Base-by-base conservation (phyloP, 2,888 invertebrate genomes). In the Sesia bembeciformis region DNA sequence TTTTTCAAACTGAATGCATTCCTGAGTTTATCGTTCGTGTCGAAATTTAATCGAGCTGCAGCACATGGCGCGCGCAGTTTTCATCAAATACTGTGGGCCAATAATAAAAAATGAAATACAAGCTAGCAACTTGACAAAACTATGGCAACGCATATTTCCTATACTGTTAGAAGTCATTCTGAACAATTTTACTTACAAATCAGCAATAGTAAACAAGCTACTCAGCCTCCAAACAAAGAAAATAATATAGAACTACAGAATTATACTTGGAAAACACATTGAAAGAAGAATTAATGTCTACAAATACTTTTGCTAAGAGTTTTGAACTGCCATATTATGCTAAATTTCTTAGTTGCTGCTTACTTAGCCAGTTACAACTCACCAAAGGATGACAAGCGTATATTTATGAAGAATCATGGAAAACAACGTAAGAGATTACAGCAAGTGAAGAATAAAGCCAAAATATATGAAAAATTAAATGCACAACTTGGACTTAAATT, bases 281-380 rank as follows among this genome's bases (percentile, higher is more conserved):
- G n/a, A 84, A 81, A 73, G 83, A 88, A 49, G 85, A 90, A 53
- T 60, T 89, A 1, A 81, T 79, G 39, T 87, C 89, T 39, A 85
- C 91, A 5, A 90, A 90, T 60, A 90, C 90, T 40, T 82, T 93
- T 64, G 93, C 92, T 0, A 92, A 92, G 60, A 93, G 93, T 53
- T 90, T 96, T 42, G 95, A 96, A 68, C 74, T 98, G 3, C 98
- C 98, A 0, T 97, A 74, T 0, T 97, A 96, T 80, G 95, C 96
- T 0, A 98, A 98, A 79, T 97, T 93, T 98, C 42, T 85, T 98
- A 3, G 95, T 98, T 40, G 96, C 98, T 4, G 95, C 97, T 0
- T 98, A 96, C 75, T 86, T 98, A 58, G 98, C 98, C 0, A 98
- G 98, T 41, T 96, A 97, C 76, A 98, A 98, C 79, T 96, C 97